Evolutionary conservation across 2,888 invertebrate species (phyloP), one percentile per base, ranked within the genome.

Genomic region (Temnothorax unifasciatus): DNA sequence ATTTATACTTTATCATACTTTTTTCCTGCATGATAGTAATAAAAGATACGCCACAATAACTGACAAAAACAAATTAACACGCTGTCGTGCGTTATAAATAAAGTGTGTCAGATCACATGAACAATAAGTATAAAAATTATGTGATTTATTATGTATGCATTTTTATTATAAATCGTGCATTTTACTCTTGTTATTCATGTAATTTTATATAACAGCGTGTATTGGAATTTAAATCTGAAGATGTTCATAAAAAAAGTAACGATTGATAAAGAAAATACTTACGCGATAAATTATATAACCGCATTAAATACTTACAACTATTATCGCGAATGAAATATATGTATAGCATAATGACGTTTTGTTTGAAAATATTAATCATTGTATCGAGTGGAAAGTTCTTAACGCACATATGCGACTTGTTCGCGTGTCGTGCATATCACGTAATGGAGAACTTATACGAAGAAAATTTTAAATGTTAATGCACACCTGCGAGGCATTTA

Each of bases 391-490:
- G 59, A 71, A 71, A 47, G 47, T 79, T 79, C 71, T 71, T 21
- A 59, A 79, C 47, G 57, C 54, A 15, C 15, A n/a, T 54, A 57
- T 54, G 68, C 59, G n/a, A 47, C 47, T 69, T 69, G 38, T 59
- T 71, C 59, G 44, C 21, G n/a, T 34, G 52, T 50, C 63, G 41
- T 29, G 44, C 41, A 21, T 64, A 41, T 38, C 47, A 21, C 38
- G 21, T 47, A 59, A 69, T 18, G 38, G 25, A 47, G 59, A 50
- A 41, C 47, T 61, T 4, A 18, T 34, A 25, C 4, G 21, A 47
- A 34, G 54, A 38, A 71, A 81, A 71, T 77, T 77, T 66, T 34
- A 57, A 76, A 77, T 83, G 82, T 47, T 50, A 83, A 83, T 66
- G 66, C 50, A 9, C 47, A 59, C 66, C 54, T n/a, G 13, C 50